Base-by-base conservation (phyloP, 2,888 invertebrate genomes). In the Cactoblastis cactorum region DNA sequence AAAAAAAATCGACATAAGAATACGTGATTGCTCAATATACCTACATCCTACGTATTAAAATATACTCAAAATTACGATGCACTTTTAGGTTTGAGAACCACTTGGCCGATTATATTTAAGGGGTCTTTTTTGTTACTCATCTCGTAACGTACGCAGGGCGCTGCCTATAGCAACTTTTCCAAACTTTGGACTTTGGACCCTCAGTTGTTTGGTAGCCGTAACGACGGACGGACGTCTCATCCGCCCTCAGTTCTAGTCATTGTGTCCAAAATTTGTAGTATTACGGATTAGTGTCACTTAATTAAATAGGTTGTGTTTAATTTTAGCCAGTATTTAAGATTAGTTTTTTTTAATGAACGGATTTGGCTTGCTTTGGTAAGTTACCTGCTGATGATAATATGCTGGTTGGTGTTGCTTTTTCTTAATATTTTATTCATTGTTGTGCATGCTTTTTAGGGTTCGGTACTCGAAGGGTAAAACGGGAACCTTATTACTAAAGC, bases 101-200 rank as follows among this genome's bases (percentile, higher is more conserved):
- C 50, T 63, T 62, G 64, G 63, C 59, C 77, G 69, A 81, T 80
- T 84, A 84, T 83, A 86, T 88, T 86, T 84, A 84, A 86, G 87
- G 86, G 87, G 85, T 85, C 80, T 81, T 81, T 88, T 89, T 89
- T 87, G 86, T 86, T 81, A 82, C 79, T 80, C 85, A 85, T 89
- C 87, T 88, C 87, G 85, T 83, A 85, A 80, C 83, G 87, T 84
- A 86, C 46, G 28, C 8, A 84, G 85, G 83, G 83, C 80, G 84
- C 82, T 80, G 81, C 74, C 71, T 70, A 77, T 77, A 81, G 33
- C 41, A 41, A 41, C 33, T 77, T 82, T 84, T 78, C 76, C 68
- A 80, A 83, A 85, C 78, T 76, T 81, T 83, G 83, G 83, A 83
- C 84, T n/a, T n/a, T 17, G 18, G 18, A 74, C 78, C 79, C 68